Evolutionary conservation across 2,888 invertebrate genomes (phyloP).

Genomic region (Halictus ligatus): DNA sequence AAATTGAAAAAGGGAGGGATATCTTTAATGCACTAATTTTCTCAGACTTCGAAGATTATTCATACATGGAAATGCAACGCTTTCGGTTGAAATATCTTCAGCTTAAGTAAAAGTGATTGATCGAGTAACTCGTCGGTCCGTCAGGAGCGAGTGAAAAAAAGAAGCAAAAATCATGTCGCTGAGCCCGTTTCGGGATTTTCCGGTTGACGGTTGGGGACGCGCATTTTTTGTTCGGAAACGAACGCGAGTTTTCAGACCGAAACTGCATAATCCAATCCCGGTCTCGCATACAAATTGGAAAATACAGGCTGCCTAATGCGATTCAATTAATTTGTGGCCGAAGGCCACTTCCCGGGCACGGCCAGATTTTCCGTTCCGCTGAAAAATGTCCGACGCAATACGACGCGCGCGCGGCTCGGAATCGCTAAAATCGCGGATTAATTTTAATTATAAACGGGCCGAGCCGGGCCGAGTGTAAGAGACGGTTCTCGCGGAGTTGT

Average conservation of each 20-base stretch:
- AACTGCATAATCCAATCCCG: constrained; percentile 42
- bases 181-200: constrained; percentile 11
- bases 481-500: neutral
- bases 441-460: neutral
- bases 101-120: neutral
- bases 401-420: neutral
- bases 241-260: constrained; percentile 11
- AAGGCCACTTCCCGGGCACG: neutral
- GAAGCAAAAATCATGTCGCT: neutral
- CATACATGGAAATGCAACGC: too few relatives aligned
- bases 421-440: constrained; percentile 6
- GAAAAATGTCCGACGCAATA: neutral
- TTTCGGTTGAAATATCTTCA: neutral
- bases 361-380: constrained; percentile 10
- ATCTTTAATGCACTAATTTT: too few relatives aligned
- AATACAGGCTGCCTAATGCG: constrained; percentile 23
- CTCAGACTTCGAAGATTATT: too few relatives aligned
- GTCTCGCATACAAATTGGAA: constrained; percentile 25
- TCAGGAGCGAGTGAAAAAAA: neutral
- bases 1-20: too few relatives aligned
- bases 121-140: neutral
- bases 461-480: neutral
- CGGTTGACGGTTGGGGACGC: neutral
- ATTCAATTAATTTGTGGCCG: constrained; percentile 41
- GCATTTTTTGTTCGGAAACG: constrained; percentile 21